Base-by-base conservation (phyloP, 2,888 invertebrate genomes). In the Leptinotarsa rubiginosa region DNA sequence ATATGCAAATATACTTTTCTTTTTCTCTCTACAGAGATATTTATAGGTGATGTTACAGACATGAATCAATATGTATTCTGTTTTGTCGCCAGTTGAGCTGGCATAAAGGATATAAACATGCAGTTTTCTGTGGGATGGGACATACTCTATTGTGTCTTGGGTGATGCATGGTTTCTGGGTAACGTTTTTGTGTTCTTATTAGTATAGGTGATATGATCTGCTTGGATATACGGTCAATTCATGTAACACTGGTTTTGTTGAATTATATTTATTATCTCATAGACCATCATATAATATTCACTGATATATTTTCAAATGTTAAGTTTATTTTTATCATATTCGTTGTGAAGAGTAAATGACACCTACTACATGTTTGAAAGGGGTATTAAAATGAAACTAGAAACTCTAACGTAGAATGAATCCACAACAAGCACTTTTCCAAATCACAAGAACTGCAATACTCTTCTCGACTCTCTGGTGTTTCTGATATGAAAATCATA, bases 11-110 rank as follows among this genome's bases (percentile, higher is more conserved):
- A 65, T 54, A 22, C 47, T 41, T 41, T 41, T 41, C 69, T 47
- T 18, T 69, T 47, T 69, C 47, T 56, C 1, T 72, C 59, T 50
- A 16, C 69, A 65, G 62, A 67, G 71, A 77, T 78, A 81, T 81
- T 81, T 81, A 81, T 76, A 71, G 78, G 69, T 50, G 59, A 71
- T 77, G 77, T 79, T 74, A 77, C 67, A 66, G 79, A 78, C 81
- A 80, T 82, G 82, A 84, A 84, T 84, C 83, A 83, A 84, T 84
- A 83, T 77, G 80, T 81, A 79, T 83, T 82, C 80, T 81, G 79
- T 81, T 80, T 80, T 74, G 78, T 79, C 72, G 75, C 75, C 68
- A 76, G 75, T 81, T 77, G 78, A 80, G 79, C 79, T 79, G 77
- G 81, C 82, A 84, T 84, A 82, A 74, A 83, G 81, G 83, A 82